Evolutionary conservation across 2,113 vertebrate genomes (phyloP), one percentile per base, ranked within the genome.

Genomic region (Erpornis zantholeuca): DNA sequence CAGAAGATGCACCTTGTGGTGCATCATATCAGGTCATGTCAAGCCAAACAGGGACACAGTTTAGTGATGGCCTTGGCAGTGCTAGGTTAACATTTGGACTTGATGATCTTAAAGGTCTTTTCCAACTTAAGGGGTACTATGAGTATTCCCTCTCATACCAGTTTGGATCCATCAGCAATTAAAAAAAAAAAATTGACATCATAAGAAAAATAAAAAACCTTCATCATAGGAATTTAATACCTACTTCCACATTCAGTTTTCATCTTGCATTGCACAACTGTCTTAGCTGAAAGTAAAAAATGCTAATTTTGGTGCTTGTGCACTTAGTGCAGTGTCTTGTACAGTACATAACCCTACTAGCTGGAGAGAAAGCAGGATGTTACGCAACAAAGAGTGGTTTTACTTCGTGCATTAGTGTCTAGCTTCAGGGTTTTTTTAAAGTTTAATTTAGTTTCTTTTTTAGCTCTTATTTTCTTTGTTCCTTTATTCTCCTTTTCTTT

Each of bases 401-500:
- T 91, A 63, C n/a, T 82, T 75, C 53, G 52, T 85, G 40, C 56
- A 28, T 88, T 75, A 73, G 56, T 91, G 95, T 82, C 38, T 71
- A 79, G 38, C 40, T 96, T 36, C 45, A n/a, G 38, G 20, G 0
- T 0, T 29, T 72, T 72, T 54, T 86, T 27, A 6, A 40, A 56
- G 53, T 78, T 70, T 70, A 28, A 59, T 57, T 86, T 89, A 2
- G 11, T 84, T 89, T 91, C 93, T 73, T 86, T 81, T 82, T 80
- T 42, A 40, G 44, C 33, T 65, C 23, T 59, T 66, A 15, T 50
- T 78, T 91, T 69, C 27, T 59, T 63, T 77, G 29, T 69, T 79
- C 11, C 33, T 96, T 90, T 75, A 45, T 83, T 86, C 94, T 84
- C 65, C 59, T 82, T 96, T 89, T 69, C 77, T 93, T 89, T 59